Evolutionary conservation across 64 coral and sea anemone species (phyloP), one percentile per base, ranked within the genome.

Genomic region (Stichodactyla mertensii): DNA sequence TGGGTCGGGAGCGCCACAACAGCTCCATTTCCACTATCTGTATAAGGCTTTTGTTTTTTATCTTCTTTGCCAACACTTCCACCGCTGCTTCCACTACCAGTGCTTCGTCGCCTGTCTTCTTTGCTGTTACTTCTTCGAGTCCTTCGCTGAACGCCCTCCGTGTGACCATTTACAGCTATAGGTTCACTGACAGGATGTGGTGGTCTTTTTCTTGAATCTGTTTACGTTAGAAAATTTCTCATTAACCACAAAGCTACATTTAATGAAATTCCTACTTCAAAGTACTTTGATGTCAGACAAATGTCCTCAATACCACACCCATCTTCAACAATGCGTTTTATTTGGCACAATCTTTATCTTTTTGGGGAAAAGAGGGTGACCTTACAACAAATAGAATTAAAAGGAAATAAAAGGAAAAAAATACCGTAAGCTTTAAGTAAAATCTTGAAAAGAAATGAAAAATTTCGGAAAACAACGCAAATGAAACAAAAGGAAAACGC

Each of bases 1-100:
- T 62, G 31, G 7, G 69, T 36, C 54, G 91, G 94, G 14, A 93
- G 77, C 20, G 85, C 88, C 0, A 96, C 91, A 7, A 93, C 94
- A 27, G 94, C 88, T 16, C 86, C 85, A 7, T 90, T 91, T 45
- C 94, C 88, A 52, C 52, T 14, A 52, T 81, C 78, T 81, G 45
- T 52, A 6, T 4, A 55, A 81, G 13, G 78, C 81, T 52, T 89
- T 89, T 12, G 84, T 9, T 51, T 16, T 52, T 51, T 53, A 4
- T 81, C 78, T 54, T 81, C 78, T 81, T 81, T 81, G 6, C 51
- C 78, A 18, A 81, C 78, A 22, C 78, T 81, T 8, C 78, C 78
- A 81, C 78, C 78, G 12, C 78, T 81, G 54, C 78, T 81, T 20
- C 53, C 53, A 52, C 78, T 81, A 20, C 78, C 78, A 20, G 78